These are phyloP conservation scores for Gymnopithys bicolor DNA, from an alignment of 2,797 vertebrate species.

Conservation along the genomic window DNA sequence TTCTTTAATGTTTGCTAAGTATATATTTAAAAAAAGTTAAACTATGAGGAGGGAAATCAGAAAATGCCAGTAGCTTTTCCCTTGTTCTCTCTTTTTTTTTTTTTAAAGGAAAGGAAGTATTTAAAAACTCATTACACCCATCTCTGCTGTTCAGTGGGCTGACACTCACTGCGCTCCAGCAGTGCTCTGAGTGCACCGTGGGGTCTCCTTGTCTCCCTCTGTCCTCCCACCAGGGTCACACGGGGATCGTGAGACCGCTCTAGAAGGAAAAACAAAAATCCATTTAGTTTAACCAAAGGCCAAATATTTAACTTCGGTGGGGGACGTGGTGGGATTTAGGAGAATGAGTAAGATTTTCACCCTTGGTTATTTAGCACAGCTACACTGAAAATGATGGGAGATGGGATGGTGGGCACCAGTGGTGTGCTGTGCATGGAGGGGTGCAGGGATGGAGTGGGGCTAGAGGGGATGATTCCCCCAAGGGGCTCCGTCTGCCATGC, in stretches of 20 bases:
- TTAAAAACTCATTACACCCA: neutral
- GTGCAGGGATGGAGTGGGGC: neutral
- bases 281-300: conserved; percentile 15
- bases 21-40: neutral
- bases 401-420: rapidly evolving
- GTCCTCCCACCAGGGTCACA: conserved; percentile 17
- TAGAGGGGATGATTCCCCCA: neutral
- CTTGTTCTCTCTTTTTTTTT: neutral
- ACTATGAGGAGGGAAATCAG: neutral
- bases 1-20: neutral
- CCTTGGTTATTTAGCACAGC: neutral
- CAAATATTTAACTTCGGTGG: conserved; percentile 16
- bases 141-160: neutral
- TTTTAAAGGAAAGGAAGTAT: neutral
- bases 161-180: neutral
- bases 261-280: neutral
- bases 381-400: neutral
- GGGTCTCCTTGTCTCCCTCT: conserved; percentile 6
- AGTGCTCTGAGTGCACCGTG: neutral
- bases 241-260: conserved; percentile 8
- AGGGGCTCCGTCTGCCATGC: neutral
- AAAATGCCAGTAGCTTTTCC: neutral
- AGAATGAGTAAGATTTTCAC: neutral
- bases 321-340: conserved; percentile 11
- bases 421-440: neutral